Evolutionary conservation across 2,888 invertebrate genomes (phyloP), one percentile per base, ranked within the genome.

Genomic region (Acrobasis consociella): DNA sequence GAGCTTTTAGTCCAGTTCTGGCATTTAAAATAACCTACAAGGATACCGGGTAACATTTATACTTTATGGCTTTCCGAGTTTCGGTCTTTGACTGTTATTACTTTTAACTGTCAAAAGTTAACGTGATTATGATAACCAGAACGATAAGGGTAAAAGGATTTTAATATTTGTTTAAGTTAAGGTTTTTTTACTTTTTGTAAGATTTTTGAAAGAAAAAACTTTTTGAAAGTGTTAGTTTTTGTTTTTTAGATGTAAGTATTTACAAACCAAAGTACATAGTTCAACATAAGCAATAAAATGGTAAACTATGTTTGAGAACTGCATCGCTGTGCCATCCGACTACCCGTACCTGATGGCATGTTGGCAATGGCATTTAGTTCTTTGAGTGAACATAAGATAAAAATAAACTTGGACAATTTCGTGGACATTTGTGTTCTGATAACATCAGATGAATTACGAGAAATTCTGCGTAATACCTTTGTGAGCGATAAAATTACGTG

Each of bases 361-460:
- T n/a, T n/a, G n/a, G n/a, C n/a, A n/a, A n/a, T n/a, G n/a, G n/a
- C n/a, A n/a, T n/a, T n/a, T n/a, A n/a, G n/a, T n/a, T n/a, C n/a
- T n/a, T n/a, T n/a, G n/a, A n/a, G n/a, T n/a, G n/a, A n/a, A 22
- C 10, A 3, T 49, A 22, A 77, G 78, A 82, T 22, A 22, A 22
- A 22, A 22, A 22, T n/a, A 22, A 2, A 22, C 22, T 22, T 3
- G 22, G 22, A 22, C 22, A 31, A 31, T 31, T 31, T 31, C 7
- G 31, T 81, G 74, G 76, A 76, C 73, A 80, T 80, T 76, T 78
- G 75, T 79, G 69, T 68, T 71, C 72, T 73, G 76, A 78, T 77
- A 75, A 65, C 72, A 78, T 78, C 73, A 63, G 66, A 68, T 70
- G 72, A 77, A 68, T 72, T 76, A 73, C 70, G 73, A 69, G 67